phyloP scores from a whole-genome alignment of 2,888 invertebrate genomes.

The Rhodophaea formosa region DNA sequence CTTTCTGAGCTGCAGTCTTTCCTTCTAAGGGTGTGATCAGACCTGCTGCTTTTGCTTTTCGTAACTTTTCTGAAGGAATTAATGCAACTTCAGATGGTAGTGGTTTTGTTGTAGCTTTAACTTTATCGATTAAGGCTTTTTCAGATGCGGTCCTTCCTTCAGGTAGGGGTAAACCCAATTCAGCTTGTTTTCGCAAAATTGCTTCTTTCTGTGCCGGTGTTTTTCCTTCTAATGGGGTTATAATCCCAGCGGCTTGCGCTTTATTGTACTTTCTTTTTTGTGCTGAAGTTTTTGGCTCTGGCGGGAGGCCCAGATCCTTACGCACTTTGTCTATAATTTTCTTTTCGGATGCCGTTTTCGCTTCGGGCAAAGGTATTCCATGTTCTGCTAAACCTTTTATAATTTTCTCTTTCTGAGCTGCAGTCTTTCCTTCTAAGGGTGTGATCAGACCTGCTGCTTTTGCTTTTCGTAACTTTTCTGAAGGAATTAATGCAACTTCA shows the following conservation, averaged over 20 bases:
- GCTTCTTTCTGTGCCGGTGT: conserved; percentile 29
- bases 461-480: conserved; percentile 20
- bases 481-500: too few relatives aligned
- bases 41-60: conserved; percentile 30
- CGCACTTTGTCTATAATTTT: conserved; percentile 17
- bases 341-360: conserved; percentile 17
- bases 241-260: conserved; percentile 22
- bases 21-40: conserved; percentile 40
- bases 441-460: conserved; percentile 23
- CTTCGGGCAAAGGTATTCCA: conserved; percentile 15
- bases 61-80: conserved; percentile 16
- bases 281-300: conserved; percentile 3
- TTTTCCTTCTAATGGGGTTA: conserved; percentile 30
- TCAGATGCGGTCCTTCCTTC: conserved; percentile 36
- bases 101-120: conserved; percentile 8
- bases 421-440: conserved; percentile 25
- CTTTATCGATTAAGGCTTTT: conserved; percentile 31
- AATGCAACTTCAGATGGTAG: not conserved
- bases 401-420: conserved; percentile 20
- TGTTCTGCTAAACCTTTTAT: conserved; percentile 7
- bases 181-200: conserved; percentile 30
- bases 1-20: conserved; percentile 35
- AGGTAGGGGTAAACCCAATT: conserved; percentile 32
- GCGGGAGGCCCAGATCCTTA: conserved; percentile 16
- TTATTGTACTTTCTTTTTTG: conserved; percentile 4